Conservation (phyloP, 2,888 invertebrate species). For the Blomia tropicalis region DNA sequence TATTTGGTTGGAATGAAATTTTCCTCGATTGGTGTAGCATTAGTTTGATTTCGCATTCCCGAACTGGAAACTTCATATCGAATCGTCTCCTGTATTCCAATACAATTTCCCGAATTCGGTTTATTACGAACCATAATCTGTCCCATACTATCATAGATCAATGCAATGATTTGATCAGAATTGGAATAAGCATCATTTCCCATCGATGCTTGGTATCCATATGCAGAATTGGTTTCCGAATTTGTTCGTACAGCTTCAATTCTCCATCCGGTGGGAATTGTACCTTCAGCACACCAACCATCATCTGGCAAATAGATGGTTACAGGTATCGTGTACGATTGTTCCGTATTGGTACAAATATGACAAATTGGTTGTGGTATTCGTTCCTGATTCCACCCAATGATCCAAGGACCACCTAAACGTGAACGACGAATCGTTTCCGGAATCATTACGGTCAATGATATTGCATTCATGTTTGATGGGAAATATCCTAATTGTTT, state of each 20-base stretch:
- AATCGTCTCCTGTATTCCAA: background rate
- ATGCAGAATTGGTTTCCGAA: background rate
- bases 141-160: constrained; percentile 9
- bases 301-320: constrained; percentile 17
- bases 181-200: background rate
- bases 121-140: background rate
- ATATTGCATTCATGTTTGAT: background rate
- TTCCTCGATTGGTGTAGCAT: no score
- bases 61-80: background rate
- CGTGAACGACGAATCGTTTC: constrained; percentile 14
- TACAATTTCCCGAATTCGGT: background rate
- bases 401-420: constrained; percentile 19
- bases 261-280: constrained; percentile 21
- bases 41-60: background rate
- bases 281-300: constrained; percentile 21
- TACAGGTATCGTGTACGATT: constrained; percentile 20
- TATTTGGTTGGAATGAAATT: no score
- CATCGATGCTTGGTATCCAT: no score
- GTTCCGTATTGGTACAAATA: constrained; percentile 14
- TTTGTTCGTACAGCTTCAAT: background rate
- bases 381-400: constrained; percentile 19
- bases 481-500: constrained; percentile 5
- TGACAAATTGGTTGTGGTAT: background rate
- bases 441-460: constrained; percentile 15
- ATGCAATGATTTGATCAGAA: constrained; percentile 13